phyloP scores from a whole-genome alignment of 2,797 vertebrate species.

The Eulemur albifrons region DNA sequence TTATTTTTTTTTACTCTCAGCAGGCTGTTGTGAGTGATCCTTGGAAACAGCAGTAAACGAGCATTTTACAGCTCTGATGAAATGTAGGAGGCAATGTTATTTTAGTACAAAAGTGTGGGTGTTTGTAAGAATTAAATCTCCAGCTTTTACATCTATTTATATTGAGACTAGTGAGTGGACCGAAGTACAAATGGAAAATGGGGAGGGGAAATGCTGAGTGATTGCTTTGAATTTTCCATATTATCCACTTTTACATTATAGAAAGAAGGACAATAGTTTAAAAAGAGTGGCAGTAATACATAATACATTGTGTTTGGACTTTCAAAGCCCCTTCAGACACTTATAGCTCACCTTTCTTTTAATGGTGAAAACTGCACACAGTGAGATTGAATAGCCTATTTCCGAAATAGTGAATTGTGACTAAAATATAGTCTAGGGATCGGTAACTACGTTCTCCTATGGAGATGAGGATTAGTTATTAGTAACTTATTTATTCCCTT shows the following conservation, averaged over 20 bases:
- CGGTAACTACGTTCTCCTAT: not conserved
- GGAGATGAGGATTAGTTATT: not conserved
- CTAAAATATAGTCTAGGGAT: not conserved
- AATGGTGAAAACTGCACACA: not conserved
- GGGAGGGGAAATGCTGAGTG: not conserved
- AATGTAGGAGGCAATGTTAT: constrained; percentile 78
- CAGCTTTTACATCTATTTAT: constrained; percentile 70
- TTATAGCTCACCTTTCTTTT: not conserved
- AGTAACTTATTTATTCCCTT: not conserved
- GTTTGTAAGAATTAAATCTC: constrained; percentile 79
- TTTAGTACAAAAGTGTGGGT: constrained; percentile 75
- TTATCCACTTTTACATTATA: not conserved
- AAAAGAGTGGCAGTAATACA: not conserved
- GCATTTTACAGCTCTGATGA: constrained; percentile 70
- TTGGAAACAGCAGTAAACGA: constrained; percentile 74
- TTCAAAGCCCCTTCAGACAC: not conserved
- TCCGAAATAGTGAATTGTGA: not conserved
- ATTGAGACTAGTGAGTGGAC: constrained; percentile 77
- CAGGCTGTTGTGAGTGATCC: constrained; percentile 34
- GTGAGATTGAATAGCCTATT: not conserved
- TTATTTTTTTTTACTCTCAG: constrained; percentile 65
- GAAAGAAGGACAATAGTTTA: not conserved
- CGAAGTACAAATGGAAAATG: constrained; percentile 56
- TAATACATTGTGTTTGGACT: not conserved
- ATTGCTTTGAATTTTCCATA: not conserved